Evolutionary conservation across 1,140 invertebrate species (phyloP).

Genomic region (Aradophagus sp.): DNA sequence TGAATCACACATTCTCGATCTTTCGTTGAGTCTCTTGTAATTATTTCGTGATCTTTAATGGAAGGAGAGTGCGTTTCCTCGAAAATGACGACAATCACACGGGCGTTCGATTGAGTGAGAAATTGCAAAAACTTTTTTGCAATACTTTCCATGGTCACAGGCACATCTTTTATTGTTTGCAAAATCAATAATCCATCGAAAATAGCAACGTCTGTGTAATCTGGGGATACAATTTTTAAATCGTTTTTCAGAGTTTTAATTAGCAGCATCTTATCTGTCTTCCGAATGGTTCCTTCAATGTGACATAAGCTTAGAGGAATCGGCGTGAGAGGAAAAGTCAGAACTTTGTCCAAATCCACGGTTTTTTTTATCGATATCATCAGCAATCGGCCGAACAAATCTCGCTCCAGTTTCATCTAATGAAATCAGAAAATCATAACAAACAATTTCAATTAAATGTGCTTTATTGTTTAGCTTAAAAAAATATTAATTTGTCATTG

Average conservation of each 20-base stretch:
- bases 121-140: slow-evolving; percentile 37
- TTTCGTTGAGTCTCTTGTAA: not conserved
- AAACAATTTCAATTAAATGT: no score
- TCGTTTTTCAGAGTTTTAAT: slow-evolving; percentile 55
- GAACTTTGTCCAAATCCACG: slow-evolving; percentile 44
- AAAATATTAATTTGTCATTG: no score
- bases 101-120: slow-evolving; percentile 3
- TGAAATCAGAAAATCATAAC: no score
- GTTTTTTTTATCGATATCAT: slow-evolving; percentile 46
- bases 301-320: slow-evolving; percentile 60
- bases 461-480: no score
- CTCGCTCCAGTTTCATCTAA: slow-evolving; percentile 47
- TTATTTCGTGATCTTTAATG: slow-evolving; percentile 2
- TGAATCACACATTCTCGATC: no score
- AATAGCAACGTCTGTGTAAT: slow-evolving; percentile 20
- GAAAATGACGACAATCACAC: slow-evolving; percentile 19
- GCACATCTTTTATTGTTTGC: slow-evolving; percentile 37
- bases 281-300: slow-evolving; percentile 61
- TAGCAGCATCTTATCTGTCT: slow-evolving; percentile 59
- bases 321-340: slow-evolving; percentile 25
- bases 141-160: slow-evolving; percentile 27
- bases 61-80: slow-evolving; percentile 10
- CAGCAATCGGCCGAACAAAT: slow-evolving; percentile 55
- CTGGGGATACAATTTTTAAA: not conserved
- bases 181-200: slow-evolving; percentile 45